Evolutionary conservation across 2,888 invertebrate species (phyloP), one percentile per base, ranked within the genome.

Genomic region (Venustoraphidia nigricollis): DNA sequence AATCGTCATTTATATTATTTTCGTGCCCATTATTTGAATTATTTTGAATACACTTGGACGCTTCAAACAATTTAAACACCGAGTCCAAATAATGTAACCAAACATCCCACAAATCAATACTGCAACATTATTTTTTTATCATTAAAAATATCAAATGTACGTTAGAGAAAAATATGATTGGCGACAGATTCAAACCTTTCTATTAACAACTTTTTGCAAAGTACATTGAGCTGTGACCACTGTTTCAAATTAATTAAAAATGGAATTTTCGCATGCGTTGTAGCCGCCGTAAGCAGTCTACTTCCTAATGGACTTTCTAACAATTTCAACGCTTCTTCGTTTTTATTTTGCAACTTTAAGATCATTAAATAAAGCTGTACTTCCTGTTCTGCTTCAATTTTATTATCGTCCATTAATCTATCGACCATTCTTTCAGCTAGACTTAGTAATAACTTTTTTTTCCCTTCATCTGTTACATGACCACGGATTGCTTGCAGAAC

Each of bases 381-480:
- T 66, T 97, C 96, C 66, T 92, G 92, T 63, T 95, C 95, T 0
- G 92, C 89, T 62, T 93, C 91, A 60, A 92, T 73, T 70, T 89
- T 91, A 55, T 85, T 83, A 53, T 93, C 91, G 6, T 77, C 71
- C 48, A 93, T 83, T 61, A 90, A 80, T 64, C 94, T 95, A 56
- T 84, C 78, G 34, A 94, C 82, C 96, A 97, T 95, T 63, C 90
- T 76, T 65, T 94, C 92, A 8, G 96, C 96, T 51, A 97, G 70
- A 2, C 87, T 81, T 35, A 95, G 73, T 34, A 87, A 79, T 54
- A 96, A 77, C 52, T 76, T 77, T 53, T 67, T 70, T 60, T 81
- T 81, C 2, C 72, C 69, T 8, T 66, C 63, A 56, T 78, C 75
- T 8, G 69, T 68, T 10, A 64, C 60, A 2, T 64, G 67, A 2